phyloP scores from a whole-genome alignment of 2,113 vertebrate species.

The Orycteropus afer region DNA sequence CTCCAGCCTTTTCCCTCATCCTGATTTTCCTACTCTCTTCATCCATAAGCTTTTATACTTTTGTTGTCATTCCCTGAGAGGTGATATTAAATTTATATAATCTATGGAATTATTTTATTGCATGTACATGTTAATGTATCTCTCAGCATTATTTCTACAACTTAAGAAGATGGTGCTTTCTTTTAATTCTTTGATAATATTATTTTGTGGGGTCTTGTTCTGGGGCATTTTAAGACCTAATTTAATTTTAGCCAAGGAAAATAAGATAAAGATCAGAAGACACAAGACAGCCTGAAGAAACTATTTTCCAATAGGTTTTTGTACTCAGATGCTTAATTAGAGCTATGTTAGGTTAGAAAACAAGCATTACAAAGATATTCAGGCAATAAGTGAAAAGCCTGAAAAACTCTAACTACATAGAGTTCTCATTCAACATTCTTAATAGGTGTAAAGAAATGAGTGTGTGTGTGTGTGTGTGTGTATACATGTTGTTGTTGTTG shows the following conservation, averaged over 20 bases:
- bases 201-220: constrained; percentile 52
- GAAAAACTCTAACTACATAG: constrained; percentile 19
- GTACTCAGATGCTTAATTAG: constrained; percentile 66
- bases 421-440: constrained; percentile 24
- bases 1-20: not conserved
- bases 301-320: constrained; percentile 58
- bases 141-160: constrained; percentile 36
- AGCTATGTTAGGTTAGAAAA: constrained; percentile 29
- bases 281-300: constrained; percentile 53
- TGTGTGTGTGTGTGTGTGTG: too few relatives aligned
- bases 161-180: not conserved
- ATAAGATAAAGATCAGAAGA: constrained; percentile 47
- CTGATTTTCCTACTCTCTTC: not conserved
- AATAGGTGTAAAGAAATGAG: not conserved
- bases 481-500: too few relatives aligned
- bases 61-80: constrained; percentile 3
- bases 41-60: not conserved
- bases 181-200: constrained; percentile 30
- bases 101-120: not conserved
- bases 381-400: not conserved
- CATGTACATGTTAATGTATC: not conserved
- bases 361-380: constrained; percentile 44
- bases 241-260: constrained; percentile 72
- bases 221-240: constrained; percentile 44
- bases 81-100: not conserved